Evolutionary conservation across 2,113 vertebrate species (phyloP).

Genomic region (Rattus rattus): DNA sequence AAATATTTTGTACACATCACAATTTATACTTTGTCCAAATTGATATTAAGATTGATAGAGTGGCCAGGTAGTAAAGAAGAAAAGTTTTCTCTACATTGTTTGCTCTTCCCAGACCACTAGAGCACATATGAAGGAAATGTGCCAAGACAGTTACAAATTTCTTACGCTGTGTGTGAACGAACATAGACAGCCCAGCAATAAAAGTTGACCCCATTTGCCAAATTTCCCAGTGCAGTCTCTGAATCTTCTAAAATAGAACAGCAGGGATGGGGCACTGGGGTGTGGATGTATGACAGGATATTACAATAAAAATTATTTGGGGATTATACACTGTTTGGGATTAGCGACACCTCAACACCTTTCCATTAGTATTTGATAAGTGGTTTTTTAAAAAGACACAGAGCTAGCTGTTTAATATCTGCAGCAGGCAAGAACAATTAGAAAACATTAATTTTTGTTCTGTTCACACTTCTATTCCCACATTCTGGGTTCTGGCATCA

Average conservation of each 20-base stretch:
- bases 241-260: constrained; percentile 60
- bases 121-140: not conserved
- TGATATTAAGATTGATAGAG: constrained; percentile 45
- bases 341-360: constrained; percentile 68
- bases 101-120: not conserved
- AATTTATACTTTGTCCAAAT: constrained; percentile 27
- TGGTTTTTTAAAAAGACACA: constrained; percentile 61
- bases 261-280: not conserved
- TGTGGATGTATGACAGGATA: constrained; percentile 63
- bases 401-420: constrained; percentile 62
- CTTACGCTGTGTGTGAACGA: constrained; percentile 46
- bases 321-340: constrained; percentile 71
- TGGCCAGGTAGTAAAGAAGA: not conserved
- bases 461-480: constrained; percentile 55
- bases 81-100: not conserved
- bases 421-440: constrained; percentile 60
- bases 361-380: constrained; percentile 71
- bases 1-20: constrained; percentile 34
- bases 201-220: constrained; percentile 50
- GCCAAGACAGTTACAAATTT: constrained; percentile 27
- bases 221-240: constrained; percentile 34
- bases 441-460: constrained; percentile 66
- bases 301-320: constrained; percentile 67
- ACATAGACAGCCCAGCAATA: constrained; percentile 21
- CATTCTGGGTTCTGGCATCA: constrained; percentile 49